These are phyloP conservation scores for Poeciliopsis retropinna DNA, from an alignment of 2,113 vertebrate species.

Conservation along the genomic window DNA sequence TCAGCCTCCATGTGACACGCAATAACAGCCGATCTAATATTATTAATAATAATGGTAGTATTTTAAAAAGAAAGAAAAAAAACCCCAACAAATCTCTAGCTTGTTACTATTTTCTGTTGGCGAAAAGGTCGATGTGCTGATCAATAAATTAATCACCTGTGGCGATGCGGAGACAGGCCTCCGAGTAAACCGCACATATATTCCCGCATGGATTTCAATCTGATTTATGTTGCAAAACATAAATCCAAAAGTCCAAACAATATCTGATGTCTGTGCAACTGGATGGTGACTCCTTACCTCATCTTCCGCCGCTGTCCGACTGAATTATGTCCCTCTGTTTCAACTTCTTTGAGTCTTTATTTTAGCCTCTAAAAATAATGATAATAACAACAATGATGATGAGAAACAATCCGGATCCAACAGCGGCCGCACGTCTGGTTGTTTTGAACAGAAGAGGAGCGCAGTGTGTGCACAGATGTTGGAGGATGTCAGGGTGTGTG, in stretches of 20 bases:
- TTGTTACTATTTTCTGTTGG: background rate
- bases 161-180: too few relatives aligned
- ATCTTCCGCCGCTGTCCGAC: conserved; percentile 61
- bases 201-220: background rate
- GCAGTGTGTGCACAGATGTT: conserved; percentile 65
- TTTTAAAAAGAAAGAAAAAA: too few relatives aligned
- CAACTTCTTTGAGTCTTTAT: background rate
- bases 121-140: too few relatives aligned
- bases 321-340: background rate
- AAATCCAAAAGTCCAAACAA: background rate
- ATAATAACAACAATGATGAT: background rate
- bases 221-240: background rate
- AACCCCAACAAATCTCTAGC: too few relatives aligned
- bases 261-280: conserved; percentile 8
- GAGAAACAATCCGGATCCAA: background rate
- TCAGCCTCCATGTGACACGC: conserved; percentile 63
- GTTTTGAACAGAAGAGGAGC: conserved; percentile 3
- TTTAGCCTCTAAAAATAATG: background rate
- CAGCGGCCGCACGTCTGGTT: background rate
- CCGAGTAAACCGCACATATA: too few relatives aligned
- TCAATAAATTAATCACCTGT: too few relatives aligned
- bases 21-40: background rate
- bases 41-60: too few relatives aligned
- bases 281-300: conserved; percentile 72
- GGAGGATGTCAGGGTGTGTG: conserved; percentile 50